These are phyloP conservation scores for Oligia fasciuncula DNA, from an alignment of 2,888 invertebrate genomes.

Conservation along the genomic window DNA sequence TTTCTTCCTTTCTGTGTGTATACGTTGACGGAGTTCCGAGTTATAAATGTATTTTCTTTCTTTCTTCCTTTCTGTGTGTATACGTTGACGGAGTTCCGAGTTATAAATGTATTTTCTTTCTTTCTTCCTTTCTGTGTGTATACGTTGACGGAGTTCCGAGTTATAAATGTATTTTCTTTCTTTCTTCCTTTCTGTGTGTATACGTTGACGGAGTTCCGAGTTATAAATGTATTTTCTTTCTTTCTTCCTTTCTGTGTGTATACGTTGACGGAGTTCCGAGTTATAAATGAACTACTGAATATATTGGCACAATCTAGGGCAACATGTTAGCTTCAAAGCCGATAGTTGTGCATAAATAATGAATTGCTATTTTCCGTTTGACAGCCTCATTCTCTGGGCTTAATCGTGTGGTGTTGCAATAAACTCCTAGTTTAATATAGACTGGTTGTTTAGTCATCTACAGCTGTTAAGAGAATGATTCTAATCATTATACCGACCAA, in stretches of 20 bases:
- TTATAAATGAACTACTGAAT: constrained; percentile 15
- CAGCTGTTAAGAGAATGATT: not conserved
- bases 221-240: too few relatives aligned
- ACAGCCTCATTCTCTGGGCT: constrained; percentile 7
- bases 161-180: too few relatives aligned
- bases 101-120: too few relatives aligned
- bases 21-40: not conserved
- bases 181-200: too few relatives aligned
- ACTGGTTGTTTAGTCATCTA: not conserved
- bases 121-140: too few relatives aligned
- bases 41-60: too few relatives aligned
- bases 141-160: not conserved
- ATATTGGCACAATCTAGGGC: constrained; percentile 9
- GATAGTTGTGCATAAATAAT: constrained; percentile 16
- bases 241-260: too few relatives aligned
- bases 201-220: not conserved
- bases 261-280: not conserved
- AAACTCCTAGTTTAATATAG: constrained; percentile 9
- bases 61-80: too few relatives aligned
- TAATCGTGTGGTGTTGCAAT: not conserved
- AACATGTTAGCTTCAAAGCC: not conserved
- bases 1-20: too few relatives aligned
- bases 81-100: not conserved
- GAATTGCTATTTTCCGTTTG: constrained; percentile 12
- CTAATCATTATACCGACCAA: not conserved